Evolutionary conservation across 2,888 invertebrate species (phyloP).

Genomic region (Heterodera filipjevi): DNA sequence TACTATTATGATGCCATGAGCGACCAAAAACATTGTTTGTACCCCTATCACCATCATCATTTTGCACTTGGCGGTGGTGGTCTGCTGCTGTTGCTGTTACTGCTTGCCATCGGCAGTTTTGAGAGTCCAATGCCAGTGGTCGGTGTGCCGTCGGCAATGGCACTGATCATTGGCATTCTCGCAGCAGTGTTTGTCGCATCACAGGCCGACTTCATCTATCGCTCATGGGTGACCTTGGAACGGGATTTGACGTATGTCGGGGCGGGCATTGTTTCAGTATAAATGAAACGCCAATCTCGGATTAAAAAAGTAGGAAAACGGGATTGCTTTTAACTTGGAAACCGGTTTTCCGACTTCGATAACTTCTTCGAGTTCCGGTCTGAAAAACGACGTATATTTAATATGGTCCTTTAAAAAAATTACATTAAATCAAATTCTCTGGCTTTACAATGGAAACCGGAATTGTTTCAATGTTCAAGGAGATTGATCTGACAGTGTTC

Average conservation of each 20-base stretch:
- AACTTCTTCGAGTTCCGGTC: too few relatives aligned
- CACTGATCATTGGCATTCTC: not conserved
- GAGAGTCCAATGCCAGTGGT: not conserved
- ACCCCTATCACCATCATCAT: not conserved
- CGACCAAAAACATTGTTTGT: not conserved
- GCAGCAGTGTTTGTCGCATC: not conserved
- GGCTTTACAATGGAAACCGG: too few relatives aligned
- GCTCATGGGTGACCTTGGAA: constrained; percentile 61
- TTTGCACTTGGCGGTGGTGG: not conserved
- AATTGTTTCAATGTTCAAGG: too few relatives aligned
- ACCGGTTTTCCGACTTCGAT: too few relatives aligned
- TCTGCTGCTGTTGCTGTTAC: not conserved
- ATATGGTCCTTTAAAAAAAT: too few relatives aligned
- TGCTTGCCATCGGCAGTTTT: too few relatives aligned
- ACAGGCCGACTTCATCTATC: constrained; percentile 56
- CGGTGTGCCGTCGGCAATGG: not conserved
- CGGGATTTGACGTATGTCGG: constrained; percentile 56
- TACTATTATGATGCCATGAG: not conserved
- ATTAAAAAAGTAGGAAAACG: not conserved
- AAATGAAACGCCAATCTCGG: not conserved
- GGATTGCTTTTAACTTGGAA: not conserved
- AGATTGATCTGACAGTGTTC: too few relatives aligned
- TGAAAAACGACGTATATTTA: too few relatives aligned
- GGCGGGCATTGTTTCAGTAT: constrained; percentile 7
- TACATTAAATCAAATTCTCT: too few relatives aligned